These are phyloP conservation scores for Atrina japonica DNA, from an alignment of 2,888 invertebrate species.

Conservation along the genomic window DNA sequence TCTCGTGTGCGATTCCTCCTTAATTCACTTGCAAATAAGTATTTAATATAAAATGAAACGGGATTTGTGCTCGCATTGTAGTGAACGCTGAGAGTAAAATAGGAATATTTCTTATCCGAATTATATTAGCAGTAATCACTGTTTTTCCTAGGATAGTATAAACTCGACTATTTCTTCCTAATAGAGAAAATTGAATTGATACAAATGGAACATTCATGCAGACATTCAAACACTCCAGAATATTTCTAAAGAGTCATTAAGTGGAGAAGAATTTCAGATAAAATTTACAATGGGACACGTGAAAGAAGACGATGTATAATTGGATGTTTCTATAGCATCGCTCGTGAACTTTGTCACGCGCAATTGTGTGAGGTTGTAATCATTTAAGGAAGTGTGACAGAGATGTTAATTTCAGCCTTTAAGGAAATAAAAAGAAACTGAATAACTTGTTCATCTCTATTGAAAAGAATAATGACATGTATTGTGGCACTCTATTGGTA, in stretches of 20 bases:
- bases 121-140: slow-evolving; percentile 38
- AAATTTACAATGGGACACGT: slow-evolving; percentile 35
- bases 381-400: slow-evolving; percentile 43
- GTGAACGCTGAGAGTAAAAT: slow-evolving; percentile 2
- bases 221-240: slow-evolving; percentile 38
- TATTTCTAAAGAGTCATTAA: slow-evolving; percentile 49
- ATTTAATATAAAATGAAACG: slow-evolving; percentile 23
- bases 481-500: slow-evolving; percentile 34
- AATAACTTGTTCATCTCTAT: slow-evolving; percentile 38
- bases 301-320: slow-evolving; percentile 45
- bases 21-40: slow-evolving; percentile 41
- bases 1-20: slow-evolving; percentile 20
- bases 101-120: slow-evolving; percentile 20
- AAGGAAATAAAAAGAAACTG: slow-evolving; percentile 31
- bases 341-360: slow-evolving; percentile 47
- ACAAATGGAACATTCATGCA: slow-evolving; percentile 56
- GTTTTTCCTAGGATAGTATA: slow-evolving; percentile 41
- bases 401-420: slow-evolving; percentile 40
- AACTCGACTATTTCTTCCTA: slow-evolving; percentile 37
- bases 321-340: slow-evolving; percentile 49
- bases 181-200: slow-evolving; percentile 57
- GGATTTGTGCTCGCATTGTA: slow-evolving; percentile 22
- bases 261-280: slow-evolving; percentile 40
- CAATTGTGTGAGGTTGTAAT: slow-evolving; percentile 39
- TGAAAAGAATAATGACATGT: slow-evolving; percentile 42